These are phyloP conservation scores for Phalacrocorax aristotelis DNA, from an alignment of 2,113 vertebrate genomes.

Conservation along the genomic window DNA sequence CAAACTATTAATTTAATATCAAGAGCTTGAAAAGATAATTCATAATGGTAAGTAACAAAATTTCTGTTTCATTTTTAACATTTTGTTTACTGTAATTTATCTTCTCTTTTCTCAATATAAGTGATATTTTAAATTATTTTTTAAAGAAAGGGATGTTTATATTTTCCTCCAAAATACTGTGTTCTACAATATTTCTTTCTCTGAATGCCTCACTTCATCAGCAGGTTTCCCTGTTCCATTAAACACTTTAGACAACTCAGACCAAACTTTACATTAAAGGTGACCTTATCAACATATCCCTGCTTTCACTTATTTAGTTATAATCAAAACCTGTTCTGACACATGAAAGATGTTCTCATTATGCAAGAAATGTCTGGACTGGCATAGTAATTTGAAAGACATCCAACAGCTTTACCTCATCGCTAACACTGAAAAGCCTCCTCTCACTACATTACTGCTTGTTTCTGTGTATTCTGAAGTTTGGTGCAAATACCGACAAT, in stretches of 20 bases:
- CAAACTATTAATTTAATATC: neutral
- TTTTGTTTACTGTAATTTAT: neutral
- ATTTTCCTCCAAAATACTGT: neutral
- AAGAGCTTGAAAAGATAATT: neutral
- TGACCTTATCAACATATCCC: conserved; percentile 66
- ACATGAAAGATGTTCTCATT: conserved; percentile 74
- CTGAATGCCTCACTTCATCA: neutral
- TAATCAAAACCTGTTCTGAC: conserved; percentile 69
- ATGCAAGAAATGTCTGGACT: conserved; percentile 61
- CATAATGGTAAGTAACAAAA: neutral
- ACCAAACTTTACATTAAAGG: conserved; percentile 64
- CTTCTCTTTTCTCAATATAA: neutral
- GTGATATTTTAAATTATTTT: neutral
- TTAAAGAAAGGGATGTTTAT: neutral
- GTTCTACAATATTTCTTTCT: neutral
- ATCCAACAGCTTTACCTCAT: conserved; percentile 22
- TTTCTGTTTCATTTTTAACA: neutral
- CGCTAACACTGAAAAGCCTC: neutral
- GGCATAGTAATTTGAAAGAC: conserved; percentile 71
- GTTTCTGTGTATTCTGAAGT: neutral
- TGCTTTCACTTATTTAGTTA: conserved; percentile 71
- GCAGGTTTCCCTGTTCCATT: neutral
- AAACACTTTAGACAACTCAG: conserved; percentile 47
- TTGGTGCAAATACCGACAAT: neutral
- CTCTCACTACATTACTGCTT: neutral